Base-by-base conservation (phyloP, 2,888 invertebrate genomes). In the Orthosia gothica region DNA sequence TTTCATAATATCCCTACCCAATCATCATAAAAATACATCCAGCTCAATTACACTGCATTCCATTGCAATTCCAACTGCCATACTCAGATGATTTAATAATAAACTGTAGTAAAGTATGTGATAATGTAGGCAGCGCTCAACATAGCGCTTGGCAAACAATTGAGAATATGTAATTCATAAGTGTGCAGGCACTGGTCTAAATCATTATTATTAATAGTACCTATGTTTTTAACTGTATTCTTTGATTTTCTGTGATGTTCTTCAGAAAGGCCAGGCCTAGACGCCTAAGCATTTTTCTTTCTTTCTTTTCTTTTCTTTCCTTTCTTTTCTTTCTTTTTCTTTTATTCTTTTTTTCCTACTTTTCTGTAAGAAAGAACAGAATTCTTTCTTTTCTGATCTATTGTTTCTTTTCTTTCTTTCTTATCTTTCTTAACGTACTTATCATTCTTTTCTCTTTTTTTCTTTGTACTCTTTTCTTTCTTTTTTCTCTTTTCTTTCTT, bases 41-140 rank as follows among this genome's bases (percentile, higher is more conserved):
- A 63, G 59, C 32, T 79, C 40, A 26, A 18, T 62, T 20, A 9
- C 45, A 63, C 47, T 71, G 62, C 77, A 82, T 50, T 70, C 67
- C 40, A 66, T 64, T 75, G 74, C 67, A 82, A 74, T 75, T 65
- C 74, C 65, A 74, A 45, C 61, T 76, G 65, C 59, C 61, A 72
- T 50, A 64, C 32, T 61, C 49, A 57, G 52, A 76, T 82, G 67
- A 82, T 73, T 74, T 74, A 74, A 79, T 82, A 79, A 83, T 66
- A 68, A 75, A 69, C 49, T 40, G 32, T 59, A 52, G 73, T 59
- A 61, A 64, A 68, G 62, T 74, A 82, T 75, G 66, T 32, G 26
- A 20, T 70, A 73, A 69, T 82, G 70, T 70, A 67, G 45, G 49
- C 45, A 59, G 45, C 40, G 76, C 20, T 70, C 47, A 81, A 57